Percentiles rank a stretch among this genome's conserved stretches.
These are phyloP conservation scores for Apis cerana DNA, from an alignment of 1,140 invertebrate genomes.

Conservation along the genomic window DNA sequence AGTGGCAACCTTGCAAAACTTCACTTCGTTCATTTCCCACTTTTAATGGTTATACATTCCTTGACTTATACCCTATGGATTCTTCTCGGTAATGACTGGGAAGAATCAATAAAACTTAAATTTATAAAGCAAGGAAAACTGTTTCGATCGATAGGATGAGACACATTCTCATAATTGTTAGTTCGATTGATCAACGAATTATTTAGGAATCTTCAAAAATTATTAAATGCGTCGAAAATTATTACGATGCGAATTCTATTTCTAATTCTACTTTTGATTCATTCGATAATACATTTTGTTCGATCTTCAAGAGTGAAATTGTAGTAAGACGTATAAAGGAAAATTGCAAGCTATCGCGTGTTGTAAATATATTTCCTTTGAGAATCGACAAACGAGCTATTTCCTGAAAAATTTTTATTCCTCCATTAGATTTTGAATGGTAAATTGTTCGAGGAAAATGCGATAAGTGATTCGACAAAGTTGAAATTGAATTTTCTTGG, in stretches of 20 bases:
- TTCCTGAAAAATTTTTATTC: slow-evolving; percentile 23
- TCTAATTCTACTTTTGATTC: not conserved
- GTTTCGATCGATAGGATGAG: slow-evolving; percentile 52
- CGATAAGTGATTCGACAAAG: not conserved
- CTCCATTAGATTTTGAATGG: not conserved
- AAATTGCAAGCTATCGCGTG: not conserved
- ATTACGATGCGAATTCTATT: not conserved
- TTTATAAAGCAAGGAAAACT: slow-evolving; percentile 62
- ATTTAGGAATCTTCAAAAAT: slow-evolving; percentile 5
- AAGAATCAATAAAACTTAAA: slow-evolving; percentile 65
- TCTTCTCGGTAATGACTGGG: slow-evolving; percentile 56
- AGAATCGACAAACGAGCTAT: slow-evolving; percentile 17
- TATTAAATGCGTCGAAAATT: not conserved
- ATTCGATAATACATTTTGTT: not conserved
- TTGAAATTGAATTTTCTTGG: not conserved
- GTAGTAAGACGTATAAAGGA: not conserved
- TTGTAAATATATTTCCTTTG: not conserved
- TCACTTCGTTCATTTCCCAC: slow-evolving; percentile 25
- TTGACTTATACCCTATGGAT: slow-evolving; percentile 57
- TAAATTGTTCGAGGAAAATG: slow-evolving; percentile 17
- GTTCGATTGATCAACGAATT: slow-evolving; percentile 13
- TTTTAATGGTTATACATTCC: slow-evolving; percentile 38
- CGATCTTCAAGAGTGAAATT: not conserved
- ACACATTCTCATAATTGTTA: not conserved
- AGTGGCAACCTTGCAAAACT: slow-evolving; percentile 28